Evolutionary conservation across 2,113 vertebrate genomes (phyloP), one percentile per base, ranked within the genome.

Genomic region (Dolichotis patagonum): DNA sequence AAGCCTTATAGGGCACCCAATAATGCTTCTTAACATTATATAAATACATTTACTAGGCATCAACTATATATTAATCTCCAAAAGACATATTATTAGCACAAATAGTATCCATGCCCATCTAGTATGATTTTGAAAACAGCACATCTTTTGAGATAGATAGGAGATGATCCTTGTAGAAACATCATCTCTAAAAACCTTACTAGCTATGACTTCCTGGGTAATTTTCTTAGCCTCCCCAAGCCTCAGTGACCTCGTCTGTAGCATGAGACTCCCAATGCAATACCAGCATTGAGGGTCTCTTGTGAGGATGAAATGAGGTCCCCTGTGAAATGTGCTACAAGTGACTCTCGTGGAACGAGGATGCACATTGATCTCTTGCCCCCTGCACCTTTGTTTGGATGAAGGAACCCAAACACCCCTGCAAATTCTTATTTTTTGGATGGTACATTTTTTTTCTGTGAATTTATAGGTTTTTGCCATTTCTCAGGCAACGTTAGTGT

Each of bases 241-340:
- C 91, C 62, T 94, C 41, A 38, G 54, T 96, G 85, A 71, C 58
- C n/a, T 78, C 49, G 62, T 65, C 89, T 93, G 6, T 60, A 58
- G 92, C 71, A 35, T 85, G 65, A 88, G 41, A 63, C 22, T 14
- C 43, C 24, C 24, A 46, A 16, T 46, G 12, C n/a, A 32, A 41
- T 69, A n/a, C 41, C 32, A 58, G 32, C 35, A 77, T 85, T 62
- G 46, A 28, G 26, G 46, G 26, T 32, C 67, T 92, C 28, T 84
- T 20, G 8, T 49, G 67, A 78, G 30, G 54, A n/a, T 28, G 24
- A 83, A 89, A 35, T 63, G 56, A 90, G n/a, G 92, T 65, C 41
- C 85, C 71, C 30, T 75, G 32, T 83, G 58, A 49, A 81, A 78
- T 84, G 81, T 73, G 46, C 86, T 65, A 16, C 69, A 67, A 63